A percentile compares a stretch with the other conserved stretches of the same genome.
Evolutionary conservation across 2,113 vertebrate genomes (phyloP).

Genomic region (Romanogobio albipinnatus): DNA sequence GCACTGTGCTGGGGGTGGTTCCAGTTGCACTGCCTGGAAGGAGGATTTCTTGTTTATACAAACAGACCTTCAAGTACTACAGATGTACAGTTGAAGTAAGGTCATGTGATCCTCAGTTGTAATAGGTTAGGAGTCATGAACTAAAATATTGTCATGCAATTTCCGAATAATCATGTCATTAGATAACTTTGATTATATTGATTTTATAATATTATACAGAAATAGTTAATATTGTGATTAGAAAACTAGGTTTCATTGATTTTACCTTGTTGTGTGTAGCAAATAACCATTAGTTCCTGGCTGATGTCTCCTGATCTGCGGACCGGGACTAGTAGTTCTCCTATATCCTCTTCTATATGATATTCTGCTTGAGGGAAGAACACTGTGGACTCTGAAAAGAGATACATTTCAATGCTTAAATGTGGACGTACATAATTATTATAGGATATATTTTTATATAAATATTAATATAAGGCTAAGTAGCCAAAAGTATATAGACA

Average conservation of each 20-base stretch:
- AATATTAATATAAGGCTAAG: background rate
- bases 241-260: background rate
- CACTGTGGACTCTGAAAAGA: conserved; percentile 81
- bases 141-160: background rate
- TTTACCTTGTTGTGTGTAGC: conserved; percentile 84
- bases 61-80: background rate
- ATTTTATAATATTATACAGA: too few species aligned
- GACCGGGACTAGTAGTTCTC: conserved; percentile 83
- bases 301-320: conserved; percentile 80
- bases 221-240: background rate
- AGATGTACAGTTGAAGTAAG: background rate
- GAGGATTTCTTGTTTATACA: background rate
- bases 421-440: background rate
- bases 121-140: background rate
- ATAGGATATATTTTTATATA: background rate
- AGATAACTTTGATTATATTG: background rate
- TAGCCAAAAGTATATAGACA: background rate
- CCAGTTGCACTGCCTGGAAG: conserved; percentile 79
- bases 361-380: conserved; percentile 84
- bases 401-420: background rate
- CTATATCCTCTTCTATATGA: conserved; percentile 80
- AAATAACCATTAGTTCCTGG: conserved; percentile 84
- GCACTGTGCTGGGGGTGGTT: conserved; percentile 77
- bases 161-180: background rate
- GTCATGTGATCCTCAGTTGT: background rate